These are phyloP conservation scores for Rhyacichthys aspro DNA, from an alignment of 2,797 vertebrate genomes.

Conservation along the genomic window DNA sequence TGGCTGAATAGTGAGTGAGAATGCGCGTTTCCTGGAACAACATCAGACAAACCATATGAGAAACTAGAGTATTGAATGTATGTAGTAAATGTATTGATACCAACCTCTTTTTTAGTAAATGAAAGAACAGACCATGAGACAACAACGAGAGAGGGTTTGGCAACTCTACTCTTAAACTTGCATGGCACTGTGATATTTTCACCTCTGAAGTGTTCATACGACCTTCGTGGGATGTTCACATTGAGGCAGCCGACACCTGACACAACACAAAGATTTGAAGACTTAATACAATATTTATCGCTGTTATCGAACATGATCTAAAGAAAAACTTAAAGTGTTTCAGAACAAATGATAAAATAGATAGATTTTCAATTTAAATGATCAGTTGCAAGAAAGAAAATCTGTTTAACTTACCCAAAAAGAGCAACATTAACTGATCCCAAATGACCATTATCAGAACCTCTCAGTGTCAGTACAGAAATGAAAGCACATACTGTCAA, in stretches of 20 bases:
- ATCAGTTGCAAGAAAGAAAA: no score
- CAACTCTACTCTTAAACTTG: not conserved
- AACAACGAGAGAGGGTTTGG: not conserved
- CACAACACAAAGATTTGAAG: not conserved
- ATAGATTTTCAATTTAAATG: no score
- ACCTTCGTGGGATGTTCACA: not conserved
- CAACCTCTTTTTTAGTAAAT: not conserved
- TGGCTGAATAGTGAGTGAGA: constrained; percentile 6
- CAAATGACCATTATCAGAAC: not conserved
- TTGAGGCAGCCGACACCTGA: not conserved
- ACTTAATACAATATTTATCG: no score
- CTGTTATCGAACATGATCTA: no score
- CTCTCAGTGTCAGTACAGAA: not conserved
- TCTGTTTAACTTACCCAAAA: not conserved
- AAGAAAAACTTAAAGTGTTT: no score
- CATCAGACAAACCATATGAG: no score
- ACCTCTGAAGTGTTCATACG: not conserved
- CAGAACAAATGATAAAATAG: no score
- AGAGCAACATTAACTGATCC: not conserved
- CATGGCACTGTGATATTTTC: not conserved
- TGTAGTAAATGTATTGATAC: not conserved
- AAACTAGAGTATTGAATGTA: no score
- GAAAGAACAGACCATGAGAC: not conserved
- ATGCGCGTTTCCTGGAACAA: constrained; percentile 21
- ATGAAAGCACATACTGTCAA: no score